Evolutionary conservation across 2,797 vertebrate species (phyloP), one percentile per base, ranked within the genome.

Genomic region (Mormyrops attenuatus): DNA sequence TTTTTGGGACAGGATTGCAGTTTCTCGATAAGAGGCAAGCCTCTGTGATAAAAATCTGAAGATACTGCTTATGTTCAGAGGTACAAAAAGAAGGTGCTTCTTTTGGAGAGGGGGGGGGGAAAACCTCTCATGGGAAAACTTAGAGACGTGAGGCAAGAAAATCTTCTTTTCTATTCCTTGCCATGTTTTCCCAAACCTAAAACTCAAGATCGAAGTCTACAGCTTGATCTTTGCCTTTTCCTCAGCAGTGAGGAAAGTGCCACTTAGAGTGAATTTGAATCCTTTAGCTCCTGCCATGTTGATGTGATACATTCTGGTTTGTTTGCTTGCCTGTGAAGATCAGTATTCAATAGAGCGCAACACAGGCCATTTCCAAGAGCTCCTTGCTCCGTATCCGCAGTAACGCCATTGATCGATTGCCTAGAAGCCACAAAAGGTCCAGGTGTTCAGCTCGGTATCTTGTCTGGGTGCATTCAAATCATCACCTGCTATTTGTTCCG

Each of bases 381-480:
- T 38, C 69, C 8, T 53, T 50, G 34, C 66, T 26, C 30, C 7
- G 47, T 15, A 22, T 85, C 82, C n/a, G 3, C 82, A 50, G 41
- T 84, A 11, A 84, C 17, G 38, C 38, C 38, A 22, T 84, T 20
- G 6, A 49, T n/a, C 20, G 1, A 49, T 11, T 49, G 34, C 34
- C 77, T 30, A 17, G 55, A 26, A 85, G 85, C 60, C 47, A 82
- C 87, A 11, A 15, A 13, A 41, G 57, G 34, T 26, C 15, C 44
- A 47, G 9, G 47, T 85, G n/a, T 53, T 73, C 66, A 15, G 13
- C 38, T 52, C n/a, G 60, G 8, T 34, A 85, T 20, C 26, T 30
- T 86, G 26, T 73, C 57, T 60, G 9, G 60, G 9, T 7, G 9
- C 63, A 22, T 49, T 69, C 88, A 73, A 88, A 90, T 89, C 52